Evolutionary conservation across 2,797 vertebrate genomes (phyloP).

Genomic region (Sebastes taczanowskii): DNA sequence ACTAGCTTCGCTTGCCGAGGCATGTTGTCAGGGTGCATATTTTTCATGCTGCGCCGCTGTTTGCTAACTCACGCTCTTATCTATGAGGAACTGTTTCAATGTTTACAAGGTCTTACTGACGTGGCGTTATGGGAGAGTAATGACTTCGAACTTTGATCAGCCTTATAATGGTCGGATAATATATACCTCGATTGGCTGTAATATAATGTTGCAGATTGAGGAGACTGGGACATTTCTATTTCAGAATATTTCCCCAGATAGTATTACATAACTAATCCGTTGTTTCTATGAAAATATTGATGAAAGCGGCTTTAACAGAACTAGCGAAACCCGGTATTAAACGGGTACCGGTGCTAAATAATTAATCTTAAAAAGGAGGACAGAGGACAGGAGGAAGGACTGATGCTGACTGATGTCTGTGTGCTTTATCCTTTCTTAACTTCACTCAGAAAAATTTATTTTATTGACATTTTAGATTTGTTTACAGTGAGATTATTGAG

Average conservation of each 20-base stretch:
- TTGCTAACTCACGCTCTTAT: neutral
- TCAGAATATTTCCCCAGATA: neutral
- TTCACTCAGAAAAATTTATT: too few species aligned
- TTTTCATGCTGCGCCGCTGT: neutral
- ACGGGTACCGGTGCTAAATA: too few species aligned
- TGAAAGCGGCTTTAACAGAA: neutral
- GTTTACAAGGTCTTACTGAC: neutral
- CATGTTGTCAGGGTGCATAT: slow-evolving; percentile 23
- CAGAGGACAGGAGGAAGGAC: too few species aligned
- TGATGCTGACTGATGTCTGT: too few species aligned
- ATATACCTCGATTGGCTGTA: neutral
- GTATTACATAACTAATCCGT: too few species aligned
- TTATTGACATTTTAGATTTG: too few species aligned
- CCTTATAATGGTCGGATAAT: neutral
- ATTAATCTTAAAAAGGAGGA: too few species aligned
- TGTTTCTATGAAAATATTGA: neutral
- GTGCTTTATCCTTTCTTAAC: too few species aligned
- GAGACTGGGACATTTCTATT: neutral
- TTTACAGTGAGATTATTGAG: too few species aligned
- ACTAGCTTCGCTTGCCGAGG: neutral
- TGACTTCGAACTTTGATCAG: neutral
- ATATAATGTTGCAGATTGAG: neutral
- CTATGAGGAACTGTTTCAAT: neutral
- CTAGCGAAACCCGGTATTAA: too few species aligned
- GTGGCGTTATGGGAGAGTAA: neutral